Conservation (phyloP, 2,888 invertebrate species). For the Aphidoletes aphidimyza region DNA sequence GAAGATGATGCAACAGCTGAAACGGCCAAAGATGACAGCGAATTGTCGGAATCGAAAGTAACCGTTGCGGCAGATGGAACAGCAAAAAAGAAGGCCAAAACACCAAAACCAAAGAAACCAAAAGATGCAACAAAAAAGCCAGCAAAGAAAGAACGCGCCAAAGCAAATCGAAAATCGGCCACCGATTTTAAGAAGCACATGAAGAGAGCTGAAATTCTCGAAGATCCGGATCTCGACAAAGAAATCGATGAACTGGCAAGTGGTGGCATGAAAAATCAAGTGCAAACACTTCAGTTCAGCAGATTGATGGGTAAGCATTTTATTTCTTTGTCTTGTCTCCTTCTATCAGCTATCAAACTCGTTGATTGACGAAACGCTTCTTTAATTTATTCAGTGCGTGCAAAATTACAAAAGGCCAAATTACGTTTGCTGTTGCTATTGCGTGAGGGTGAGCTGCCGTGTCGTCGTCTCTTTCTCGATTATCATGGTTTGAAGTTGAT, state of each 20-base stretch:
- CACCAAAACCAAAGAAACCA: constrained; percentile 32
- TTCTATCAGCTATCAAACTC: not conserved
- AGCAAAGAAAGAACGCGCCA: not conserved
- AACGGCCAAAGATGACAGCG: not conserved
- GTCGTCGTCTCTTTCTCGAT: constrained; percentile 87
- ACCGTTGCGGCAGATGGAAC: constrained; percentile 53
- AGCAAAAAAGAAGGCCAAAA: constrained; percentile 65
- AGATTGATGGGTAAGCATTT: constrained; percentile 80
- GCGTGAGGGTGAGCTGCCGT: constrained; percentile 82
- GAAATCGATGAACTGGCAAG: constrained; percentile 84
- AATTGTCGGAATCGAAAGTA: not conserved
- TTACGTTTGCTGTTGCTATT: constrained; percentile 81
- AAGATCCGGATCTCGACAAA: constrained; percentile 81
- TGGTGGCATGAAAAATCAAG: constrained; percentile 87
- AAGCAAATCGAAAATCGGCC: constrained; percentile 28
- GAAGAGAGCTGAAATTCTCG: constrained; percentile 69
- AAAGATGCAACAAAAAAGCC: constrained; percentile 55
- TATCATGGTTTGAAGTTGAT: constrained; percentile 91
- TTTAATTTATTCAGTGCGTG: constrained; percentile 72
- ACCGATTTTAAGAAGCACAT: constrained; percentile 61
- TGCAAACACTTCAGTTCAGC: constrained; percentile 88
- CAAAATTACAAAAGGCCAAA: constrained; percentile 82
- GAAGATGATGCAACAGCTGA: constrained; percentile 60
- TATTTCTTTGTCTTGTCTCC: not conserved
- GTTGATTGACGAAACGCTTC: not conserved